Percentiles rank a stretch among this genome's conserved stretches.
Conservation (phyloP, 2,888 invertebrate genomes). For the Panopea generosa region DNA sequence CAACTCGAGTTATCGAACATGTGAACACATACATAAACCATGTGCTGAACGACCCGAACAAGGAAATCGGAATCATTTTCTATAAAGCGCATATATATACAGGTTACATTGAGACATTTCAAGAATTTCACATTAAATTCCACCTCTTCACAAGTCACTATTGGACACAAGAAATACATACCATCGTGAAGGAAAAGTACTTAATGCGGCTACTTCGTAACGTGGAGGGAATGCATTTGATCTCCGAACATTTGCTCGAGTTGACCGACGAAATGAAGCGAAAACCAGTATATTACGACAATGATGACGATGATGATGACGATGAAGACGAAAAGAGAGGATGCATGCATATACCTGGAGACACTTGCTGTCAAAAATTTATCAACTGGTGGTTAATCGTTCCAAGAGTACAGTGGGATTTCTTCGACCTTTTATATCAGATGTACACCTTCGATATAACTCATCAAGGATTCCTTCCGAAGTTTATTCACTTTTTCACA, state of each 20-base stretch:
- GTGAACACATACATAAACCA: not conserved
- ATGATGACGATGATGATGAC: not conserved
- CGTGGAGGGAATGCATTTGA: no score
- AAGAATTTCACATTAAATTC: not conserved
- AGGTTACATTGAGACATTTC: not conserved
- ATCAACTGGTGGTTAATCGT: conserved; percentile 42
- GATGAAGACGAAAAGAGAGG: not conserved
- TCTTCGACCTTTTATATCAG: conserved; percentile 39
- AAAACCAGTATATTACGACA: no score
- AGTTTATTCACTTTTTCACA: conserved; percentile 37
- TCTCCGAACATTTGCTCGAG: not conserved
- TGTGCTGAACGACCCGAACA: not conserved
- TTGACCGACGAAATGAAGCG: no score
- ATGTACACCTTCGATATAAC: conserved; percentile 43
- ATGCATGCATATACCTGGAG: conserved; percentile 22
- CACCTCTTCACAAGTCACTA: no score
- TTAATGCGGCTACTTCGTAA: no score
- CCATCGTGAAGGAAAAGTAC: no score
- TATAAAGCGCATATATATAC: conserved; percentile 10
- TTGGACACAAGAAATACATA: no score
- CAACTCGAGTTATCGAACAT: not conserved
- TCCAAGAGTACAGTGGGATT: conserved; percentile 32
- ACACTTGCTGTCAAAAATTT: conserved; percentile 23
- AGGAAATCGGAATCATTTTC: conserved; percentile 5
- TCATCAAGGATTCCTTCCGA: conserved; percentile 28